A percentile compares a stretch with the other conserved stretches of the same genome.
These are phyloP conservation scores for Drosophila neocordata DNA, from an alignment of 1,140 invertebrate species.

Conservation along the genomic window DNA sequence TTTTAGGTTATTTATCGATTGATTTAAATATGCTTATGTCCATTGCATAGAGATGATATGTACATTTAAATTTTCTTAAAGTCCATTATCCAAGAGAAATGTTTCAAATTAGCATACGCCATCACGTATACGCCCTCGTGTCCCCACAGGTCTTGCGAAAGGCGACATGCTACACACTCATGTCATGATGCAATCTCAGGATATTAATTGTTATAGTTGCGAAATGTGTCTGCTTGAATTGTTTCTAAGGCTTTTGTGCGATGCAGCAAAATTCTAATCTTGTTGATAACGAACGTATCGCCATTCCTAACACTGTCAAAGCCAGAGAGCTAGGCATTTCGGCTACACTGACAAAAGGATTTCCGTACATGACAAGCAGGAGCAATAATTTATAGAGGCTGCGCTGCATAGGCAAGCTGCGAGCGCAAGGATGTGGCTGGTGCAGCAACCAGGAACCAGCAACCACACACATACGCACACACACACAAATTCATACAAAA, in stretches of 20 bases:
- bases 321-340: slow-evolving; percentile 57
- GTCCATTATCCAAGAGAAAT: neutral
- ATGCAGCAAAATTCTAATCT: slow-evolving; percentile 77
- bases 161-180: slow-evolving; percentile 44
- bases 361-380: slow-evolving; percentile 80
- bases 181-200: slow-evolving; percentile 59
- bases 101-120: slow-evolving; percentile 67
- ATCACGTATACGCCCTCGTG: slow-evolving; percentile 72
- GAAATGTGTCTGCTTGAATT: slow-evolving; percentile 80
- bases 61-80: neutral
- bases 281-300: slow-evolving; percentile 78
- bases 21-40: too few species aligned
- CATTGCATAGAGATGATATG: too few species aligned
- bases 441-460: slow-evolving; percentile 30
- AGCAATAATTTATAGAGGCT: slow-evolving; percentile 80
- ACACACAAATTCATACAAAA: slow-evolving; percentile 17
- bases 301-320: slow-evolving; percentile 62
- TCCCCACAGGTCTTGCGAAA: slow-evolving; percentile 29
- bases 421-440: slow-evolving; percentile 58
- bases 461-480: slow-evolving; percentile 34
- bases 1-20: too few species aligned
- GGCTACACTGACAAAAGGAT: slow-evolving; percentile 80
- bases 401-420: slow-evolving; percentile 67
- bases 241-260: slow-evolving; percentile 77
- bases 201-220: slow-evolving; percentile 82